phyloP scores from a whole-genome alignment of 1,140 invertebrate genomes.

The Grapholita molesta region DNA sequence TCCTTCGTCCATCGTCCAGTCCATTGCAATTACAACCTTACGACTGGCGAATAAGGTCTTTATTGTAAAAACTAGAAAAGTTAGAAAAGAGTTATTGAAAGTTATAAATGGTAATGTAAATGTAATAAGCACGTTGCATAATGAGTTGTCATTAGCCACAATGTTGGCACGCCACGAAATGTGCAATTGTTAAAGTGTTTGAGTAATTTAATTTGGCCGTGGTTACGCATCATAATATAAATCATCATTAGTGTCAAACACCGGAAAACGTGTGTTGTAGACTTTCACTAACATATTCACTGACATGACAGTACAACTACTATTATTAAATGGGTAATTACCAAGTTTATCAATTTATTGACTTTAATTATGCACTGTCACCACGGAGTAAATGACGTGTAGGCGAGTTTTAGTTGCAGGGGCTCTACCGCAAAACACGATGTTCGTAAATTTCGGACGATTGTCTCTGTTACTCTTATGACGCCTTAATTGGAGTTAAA shows the following conservation, averaged over 20 bases:
- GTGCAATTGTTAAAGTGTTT: neutral
- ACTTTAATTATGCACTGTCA: too few relatives aligned
- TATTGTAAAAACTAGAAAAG: neutral
- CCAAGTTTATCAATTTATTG: too few relatives aligned
- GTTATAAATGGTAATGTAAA: neutral
- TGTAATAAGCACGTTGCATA: neutral
- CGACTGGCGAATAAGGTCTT: neutral
- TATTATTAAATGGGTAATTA: too few relatives aligned
- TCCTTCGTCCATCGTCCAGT: neutral
- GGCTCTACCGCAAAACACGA: too few relatives aligned
- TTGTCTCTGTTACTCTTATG: too few relatives aligned
- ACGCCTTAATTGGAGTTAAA: too few relatives aligned
- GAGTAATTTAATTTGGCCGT: neutral
- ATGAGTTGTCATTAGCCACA: neutral
- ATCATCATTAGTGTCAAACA: neutral
- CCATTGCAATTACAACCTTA: neutral
- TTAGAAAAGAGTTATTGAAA: neutral
- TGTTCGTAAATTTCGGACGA: too few relatives aligned
- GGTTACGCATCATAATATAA: neutral
- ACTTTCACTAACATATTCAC: too few relatives aligned
- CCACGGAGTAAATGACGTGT: too few relatives aligned
- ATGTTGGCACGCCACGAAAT: neutral
- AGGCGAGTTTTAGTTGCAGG: too few relatives aligned
- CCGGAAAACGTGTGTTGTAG: too few relatives aligned
- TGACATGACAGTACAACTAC: too few relatives aligned